Evolutionary conservation across 2,888 invertebrate genomes (phyloP).

Genomic region (Endotricha flammealis): DNA sequence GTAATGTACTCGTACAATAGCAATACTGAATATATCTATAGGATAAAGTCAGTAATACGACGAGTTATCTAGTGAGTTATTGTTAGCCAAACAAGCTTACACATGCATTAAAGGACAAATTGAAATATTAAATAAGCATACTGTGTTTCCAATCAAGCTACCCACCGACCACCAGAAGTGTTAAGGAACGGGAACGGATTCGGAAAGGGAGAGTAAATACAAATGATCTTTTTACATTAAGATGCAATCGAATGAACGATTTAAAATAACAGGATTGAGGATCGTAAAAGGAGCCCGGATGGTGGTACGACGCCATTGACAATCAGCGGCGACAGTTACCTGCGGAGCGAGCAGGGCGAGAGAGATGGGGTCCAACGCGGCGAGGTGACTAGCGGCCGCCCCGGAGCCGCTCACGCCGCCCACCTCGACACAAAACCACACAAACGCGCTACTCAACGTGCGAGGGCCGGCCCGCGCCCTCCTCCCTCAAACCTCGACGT

Average conservation of each 20-base stretch:
- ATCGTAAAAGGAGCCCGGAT: conserved; percentile 34
- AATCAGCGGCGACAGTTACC: conserved; percentile 47
- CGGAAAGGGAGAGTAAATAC: conserved; percentile 20
- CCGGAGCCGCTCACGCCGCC: conserved; percentile 78
- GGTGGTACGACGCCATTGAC: conserved; percentile 41
- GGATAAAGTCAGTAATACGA: conserved; percentile 8
- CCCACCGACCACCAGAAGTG: conserved; percentile 62
- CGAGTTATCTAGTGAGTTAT: conserved; percentile 15
- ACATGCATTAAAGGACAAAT: conserved; percentile 54
- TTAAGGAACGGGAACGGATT: conserved; percentile 32
- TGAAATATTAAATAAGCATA: conserved; percentile 61
- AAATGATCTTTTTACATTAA: conserved; percentile 7
- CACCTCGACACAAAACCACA: conserved; percentile 80
- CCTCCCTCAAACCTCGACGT: conserved; percentile 38
- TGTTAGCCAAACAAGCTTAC: conserved; percentile 56
- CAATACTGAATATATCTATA: conserved; percentile 10
- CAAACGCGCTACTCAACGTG: conserved; percentile 76
- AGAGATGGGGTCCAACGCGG: conserved; percentile 77
- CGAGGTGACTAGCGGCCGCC: conserved; percentile 75
- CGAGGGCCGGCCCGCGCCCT: conserved; percentile 46
- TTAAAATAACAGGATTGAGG: conserved; percentile 14
- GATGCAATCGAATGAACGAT: conserved; percentile 6
- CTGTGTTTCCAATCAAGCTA: conserved; percentile 55
- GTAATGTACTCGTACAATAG: conserved; percentile 7
- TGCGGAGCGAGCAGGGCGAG: conserved; percentile 76